Base-by-base conservation (phyloP, 1,140 invertebrate genomes). In the Mizuhopecten yessoensis region DNA sequence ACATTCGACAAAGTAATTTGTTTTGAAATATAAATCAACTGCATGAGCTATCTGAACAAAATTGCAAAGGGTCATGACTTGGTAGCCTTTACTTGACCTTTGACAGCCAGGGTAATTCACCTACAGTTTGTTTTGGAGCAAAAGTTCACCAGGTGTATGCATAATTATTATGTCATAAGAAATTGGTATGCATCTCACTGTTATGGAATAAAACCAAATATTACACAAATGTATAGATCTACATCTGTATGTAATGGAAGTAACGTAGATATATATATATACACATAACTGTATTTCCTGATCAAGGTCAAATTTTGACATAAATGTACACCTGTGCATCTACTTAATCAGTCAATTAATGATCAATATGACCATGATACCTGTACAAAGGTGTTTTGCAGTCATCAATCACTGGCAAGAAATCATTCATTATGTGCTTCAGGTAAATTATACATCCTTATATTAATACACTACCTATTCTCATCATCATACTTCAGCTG, bases 391-490 rank as follows among this genome's bases (percentile, higher is more conserved):
- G 57, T 75, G 57, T 75, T 75, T 75, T 75, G n/a, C 57, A 75
- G 57, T 75, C 57, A 75, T 75, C 57, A n/a, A 75, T 75, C 57
- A 75, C 57, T 17, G 29, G 57, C 57, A 75, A 7, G 23, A 75
- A 75, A 29, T n/a, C n/a, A 17, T n/a, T 3, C 9, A 20, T 45
- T 39, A 39, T 39, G 36, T 39, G 13, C 36, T 39, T 39, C 36
- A 7, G 29, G 29, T 75, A 17, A 75, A n/a, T 75, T 75, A 75
- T 75, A 49, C 36, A 49, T n/a, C n/a, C n/a, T n/a, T n/a, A n/a
- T n/a, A n/a, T n/a, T 49, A 29, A 75, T 75, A 75, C n/a, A 75
- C 57, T 75, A 75, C 57, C 57, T 29, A n/a, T 75, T 75, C n/a
- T 49, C 13, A 20, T 49, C 45, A 15, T 49, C 10, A 2, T 49